phyloP scores from a whole-genome alignment of 2,797 vertebrate genomes.

The Chromis chromis region DNA sequence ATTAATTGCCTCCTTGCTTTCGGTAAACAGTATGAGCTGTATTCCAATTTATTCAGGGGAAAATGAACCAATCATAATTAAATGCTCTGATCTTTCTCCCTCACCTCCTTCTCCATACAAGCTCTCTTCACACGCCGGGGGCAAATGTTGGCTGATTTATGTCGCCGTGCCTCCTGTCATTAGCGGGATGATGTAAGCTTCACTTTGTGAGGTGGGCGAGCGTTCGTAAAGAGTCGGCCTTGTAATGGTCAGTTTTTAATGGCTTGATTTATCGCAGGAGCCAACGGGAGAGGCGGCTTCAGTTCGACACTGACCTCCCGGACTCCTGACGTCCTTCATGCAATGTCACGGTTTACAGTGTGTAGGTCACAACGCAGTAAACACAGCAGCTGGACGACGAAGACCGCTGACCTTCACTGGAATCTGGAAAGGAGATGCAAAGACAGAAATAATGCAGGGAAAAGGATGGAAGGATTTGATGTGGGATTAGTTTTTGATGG shows the following conservation, averaged over 20 bases:
- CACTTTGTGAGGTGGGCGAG: conserved; percentile 18
- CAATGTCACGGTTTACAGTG: conserved; percentile 54
- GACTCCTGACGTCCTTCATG: conserved; percentile 21
- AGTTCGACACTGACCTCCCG: conserved; percentile 18
- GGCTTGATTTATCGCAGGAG: conserved; percentile 44
- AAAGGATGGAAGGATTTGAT: conserved; percentile 14
- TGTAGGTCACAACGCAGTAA: conserved; percentile 41
- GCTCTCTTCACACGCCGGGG: conserved; percentile 41
- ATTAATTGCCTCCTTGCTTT: conserved; percentile 86
- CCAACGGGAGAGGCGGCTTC: background rate
- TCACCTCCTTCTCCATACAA: conserved; percentile 23
- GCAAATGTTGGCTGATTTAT: conserved; percentile 50
- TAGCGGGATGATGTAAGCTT: conserved; percentile 43
- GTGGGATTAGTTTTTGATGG: conserved; percentile 13
- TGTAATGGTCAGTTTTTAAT: conserved; percentile 53
- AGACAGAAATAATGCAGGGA: background rate
- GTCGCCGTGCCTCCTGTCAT: conserved; percentile 35
- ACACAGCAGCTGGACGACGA: background rate
- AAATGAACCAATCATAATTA: conserved; percentile 80
- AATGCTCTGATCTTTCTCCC: conserved; percentile 57
- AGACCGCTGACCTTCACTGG: conserved; percentile 38
- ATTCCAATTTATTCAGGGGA: conserved; percentile 78
- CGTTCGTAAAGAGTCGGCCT: conserved; percentile 41
- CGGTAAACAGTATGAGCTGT: conserved; percentile 80
- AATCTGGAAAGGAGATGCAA: background rate